Conservation (phyloP, 37 sponge, comb jelly and placozoan species). For the Cladorhizidae sp. region DNA sequence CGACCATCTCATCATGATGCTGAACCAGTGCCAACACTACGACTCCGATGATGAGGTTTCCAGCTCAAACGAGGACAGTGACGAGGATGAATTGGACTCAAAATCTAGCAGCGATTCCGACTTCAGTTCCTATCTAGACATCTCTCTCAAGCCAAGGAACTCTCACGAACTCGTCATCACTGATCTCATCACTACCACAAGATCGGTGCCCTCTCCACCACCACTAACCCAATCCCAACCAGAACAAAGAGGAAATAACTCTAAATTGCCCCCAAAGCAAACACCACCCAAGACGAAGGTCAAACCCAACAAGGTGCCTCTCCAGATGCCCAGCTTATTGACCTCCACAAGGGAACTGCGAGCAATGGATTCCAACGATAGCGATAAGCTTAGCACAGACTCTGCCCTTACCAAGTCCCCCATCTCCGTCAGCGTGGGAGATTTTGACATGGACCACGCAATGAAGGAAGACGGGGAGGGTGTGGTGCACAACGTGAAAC, state of each 20-base stretch:
- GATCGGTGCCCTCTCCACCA: too few species aligned
- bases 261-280: not conserved
- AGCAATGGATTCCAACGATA: conserved; percentile 27
- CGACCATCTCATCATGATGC: conserved; percentile 24
- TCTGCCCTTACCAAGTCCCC: conserved; percentile 14
- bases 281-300: not conserved
- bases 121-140: not conserved
- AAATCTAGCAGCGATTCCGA: not conserved
- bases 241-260: not conserved
- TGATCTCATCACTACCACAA: not conserved
- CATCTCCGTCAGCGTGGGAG: not conserved
- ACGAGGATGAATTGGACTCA: not conserved
- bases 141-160: not conserved
- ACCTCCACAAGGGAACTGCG: not conserved
- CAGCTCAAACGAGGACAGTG: conserved; percentile 16
- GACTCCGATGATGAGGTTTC: conserved; percentile 2
- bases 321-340: not conserved
- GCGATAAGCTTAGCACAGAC: conserved; percentile 10
- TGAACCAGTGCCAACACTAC: conserved; percentile 10
- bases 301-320: not conserved
- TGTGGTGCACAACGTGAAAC: not conserved
- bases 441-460: not conserved
- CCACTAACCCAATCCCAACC: not conserved
- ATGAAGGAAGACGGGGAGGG: not conserved
- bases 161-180: not conserved